Percentiles rank a stretch among this genome's conserved stretches.
phyloP scores from a whole-genome alignment of 2,797 vertebrate genomes.

The Bradypus variegatus region DNA sequence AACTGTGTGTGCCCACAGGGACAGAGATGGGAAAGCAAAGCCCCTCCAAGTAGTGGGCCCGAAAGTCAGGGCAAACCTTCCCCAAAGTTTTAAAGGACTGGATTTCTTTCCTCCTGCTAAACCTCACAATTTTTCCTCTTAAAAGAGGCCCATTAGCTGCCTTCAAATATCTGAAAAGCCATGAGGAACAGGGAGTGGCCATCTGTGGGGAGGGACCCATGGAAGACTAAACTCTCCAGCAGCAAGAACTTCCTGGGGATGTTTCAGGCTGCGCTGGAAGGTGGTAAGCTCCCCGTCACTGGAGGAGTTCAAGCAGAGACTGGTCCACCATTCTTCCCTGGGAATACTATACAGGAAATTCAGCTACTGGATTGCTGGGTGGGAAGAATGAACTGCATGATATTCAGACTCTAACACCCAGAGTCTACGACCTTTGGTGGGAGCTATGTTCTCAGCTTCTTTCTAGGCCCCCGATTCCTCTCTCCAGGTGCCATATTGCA shows the following conservation, averaged over 20 bases:
- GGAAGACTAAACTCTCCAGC: not conserved
- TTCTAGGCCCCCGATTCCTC: not conserved
- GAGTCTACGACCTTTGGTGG: not conserved
- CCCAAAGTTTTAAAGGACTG: not conserved
- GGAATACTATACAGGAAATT: conserved; percentile 15
- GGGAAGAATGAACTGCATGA: not conserved
- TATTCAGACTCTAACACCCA: not conserved
- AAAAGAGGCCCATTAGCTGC: not conserved
- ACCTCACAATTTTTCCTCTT: not conserved
- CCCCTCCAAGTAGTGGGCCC: not conserved
- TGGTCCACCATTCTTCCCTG: not conserved
- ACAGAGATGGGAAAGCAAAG: not conserved
- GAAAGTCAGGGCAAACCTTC: not conserved
- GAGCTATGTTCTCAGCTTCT: not conserved
- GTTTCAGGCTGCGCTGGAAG: not conserved
- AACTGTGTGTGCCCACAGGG: too few species aligned
- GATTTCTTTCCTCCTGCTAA: not conserved
- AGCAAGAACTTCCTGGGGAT: not conserved
- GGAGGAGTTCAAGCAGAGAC: not conserved
- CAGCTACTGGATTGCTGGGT: not conserved
- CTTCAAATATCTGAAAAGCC: not conserved
- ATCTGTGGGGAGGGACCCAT: not conserved
- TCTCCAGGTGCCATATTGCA: not conserved
- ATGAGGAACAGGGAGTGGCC: not conserved
- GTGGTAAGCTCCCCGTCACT: not conserved